These are phyloP conservation scores for Drosophila ohnishii DNA, from an alignment of 1,140 invertebrate species.

Conservation along the genomic window DNA sequence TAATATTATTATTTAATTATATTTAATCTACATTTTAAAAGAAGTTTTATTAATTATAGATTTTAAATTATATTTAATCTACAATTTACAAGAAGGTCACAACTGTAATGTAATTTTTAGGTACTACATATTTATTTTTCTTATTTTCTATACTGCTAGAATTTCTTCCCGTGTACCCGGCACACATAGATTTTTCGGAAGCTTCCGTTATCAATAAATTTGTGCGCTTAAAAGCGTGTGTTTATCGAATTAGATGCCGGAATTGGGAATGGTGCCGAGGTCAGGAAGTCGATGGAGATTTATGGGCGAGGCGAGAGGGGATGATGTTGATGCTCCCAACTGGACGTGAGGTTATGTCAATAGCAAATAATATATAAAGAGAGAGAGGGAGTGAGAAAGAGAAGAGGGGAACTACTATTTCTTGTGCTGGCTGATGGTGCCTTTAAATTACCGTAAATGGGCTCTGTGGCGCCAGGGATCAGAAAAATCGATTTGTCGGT, in stretches of 20 bases:
- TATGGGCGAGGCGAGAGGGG: conserved; percentile 9
- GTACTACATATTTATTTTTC: neutral
- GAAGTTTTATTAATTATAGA: too few species aligned
- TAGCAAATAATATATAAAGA: neutral
- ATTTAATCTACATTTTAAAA: too few species aligned
- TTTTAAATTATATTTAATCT: neutral
- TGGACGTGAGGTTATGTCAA: conserved; percentile 37
- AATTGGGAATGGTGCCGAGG: conserved; percentile 22
- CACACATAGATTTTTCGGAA: conserved; percentile 12
- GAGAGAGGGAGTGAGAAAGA: neutral
- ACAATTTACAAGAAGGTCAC: too few species aligned
- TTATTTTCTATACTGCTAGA: neutral
- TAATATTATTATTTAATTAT: too few species aligned
- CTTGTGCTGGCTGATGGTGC: conserved; percentile 22
- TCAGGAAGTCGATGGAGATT: conserved; percentile 39
- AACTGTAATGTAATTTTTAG: neutral
- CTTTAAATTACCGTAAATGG: conserved; percentile 77
- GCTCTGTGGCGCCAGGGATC: conserved; percentile 71
- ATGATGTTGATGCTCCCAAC: conserved; percentile 6
- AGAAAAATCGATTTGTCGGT: conserved; percentile 76
- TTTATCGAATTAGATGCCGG: conserved; percentile 72
- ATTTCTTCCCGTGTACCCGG: conserved; percentile 5
- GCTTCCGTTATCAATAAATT: conserved; percentile 78
- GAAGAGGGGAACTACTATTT: neutral
- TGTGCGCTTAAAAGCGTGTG: conserved; percentile 66